Percentiles rank a stretch among this genome's conserved stretches.
Conservation (phyloP, 2,888 invertebrate genomes). For the Parthenolecanium corni region DNA sequence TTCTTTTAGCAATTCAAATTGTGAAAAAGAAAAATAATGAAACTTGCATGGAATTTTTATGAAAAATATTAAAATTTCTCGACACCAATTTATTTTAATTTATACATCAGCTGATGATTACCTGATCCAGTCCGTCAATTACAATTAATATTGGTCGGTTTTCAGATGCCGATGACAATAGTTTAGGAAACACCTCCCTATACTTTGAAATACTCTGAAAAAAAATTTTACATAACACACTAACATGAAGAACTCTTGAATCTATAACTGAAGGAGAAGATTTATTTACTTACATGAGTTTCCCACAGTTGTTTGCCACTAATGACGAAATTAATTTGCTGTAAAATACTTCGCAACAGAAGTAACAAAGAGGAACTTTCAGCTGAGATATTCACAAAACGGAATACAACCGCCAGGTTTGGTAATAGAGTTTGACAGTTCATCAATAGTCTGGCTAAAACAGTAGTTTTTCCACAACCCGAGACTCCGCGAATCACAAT, state of each 20-base stretch:
- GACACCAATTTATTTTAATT: no score
- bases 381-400: slow-evolving; percentile 55
- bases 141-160: slow-evolving; percentile 50
- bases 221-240: no score
- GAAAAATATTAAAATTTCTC: slow-evolving; percentile 14
- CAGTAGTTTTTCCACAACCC: slow-evolving; percentile 74
- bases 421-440: slow-evolving; percentile 37
- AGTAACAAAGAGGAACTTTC: slow-evolving; percentile 56
- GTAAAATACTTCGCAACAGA: slow-evolving; percentile 61
- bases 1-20: no score
- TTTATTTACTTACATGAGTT: slow-evolving; percentile 31
- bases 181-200: slow-evolving; percentile 14
- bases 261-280: no score
- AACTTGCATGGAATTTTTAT: slow-evolving; percentile 28
- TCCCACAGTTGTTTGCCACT: slow-evolving; percentile 46
- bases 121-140: slow-evolving; percentile 64
- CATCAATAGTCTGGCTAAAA: slow-evolving; percentile 60
- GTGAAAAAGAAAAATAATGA: not conserved
- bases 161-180: slow-evolving; percentile 12
- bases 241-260: no score
- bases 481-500: slow-evolving; percentile 62
- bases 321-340: slow-evolving; percentile 60
- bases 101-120: slow-evolving; percentile 35
- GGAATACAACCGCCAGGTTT: slow-evolving; percentile 39
- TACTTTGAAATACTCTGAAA: slow-evolving; percentile 21